phyloP scores from a whole-genome alignment of 1,140 invertebrate genomes.

The Drosophila sechellia region DNA sequence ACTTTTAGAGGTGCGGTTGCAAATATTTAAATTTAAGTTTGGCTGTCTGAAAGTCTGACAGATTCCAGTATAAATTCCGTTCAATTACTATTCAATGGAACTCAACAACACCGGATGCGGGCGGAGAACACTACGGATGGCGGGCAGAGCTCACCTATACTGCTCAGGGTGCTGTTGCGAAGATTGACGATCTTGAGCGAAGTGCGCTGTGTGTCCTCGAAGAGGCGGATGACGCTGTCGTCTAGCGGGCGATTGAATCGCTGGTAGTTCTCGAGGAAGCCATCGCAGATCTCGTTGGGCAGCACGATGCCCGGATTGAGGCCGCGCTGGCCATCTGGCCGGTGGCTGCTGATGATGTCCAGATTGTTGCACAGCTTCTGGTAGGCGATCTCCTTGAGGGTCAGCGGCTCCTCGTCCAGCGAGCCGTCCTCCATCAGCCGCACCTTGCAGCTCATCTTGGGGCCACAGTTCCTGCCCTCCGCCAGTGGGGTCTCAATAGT shows the following conservation, averaged over 20 bases:
- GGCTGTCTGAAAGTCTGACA: background rate
- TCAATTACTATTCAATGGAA: background rate
- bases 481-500: conserved; percentile 31
- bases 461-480: conserved; percentile 7
- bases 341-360: conserved; percentile 86
- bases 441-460: conserved; percentile 83
- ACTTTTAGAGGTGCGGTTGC: background rate
- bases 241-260: conserved; percentile 86
- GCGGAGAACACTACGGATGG: background rate
- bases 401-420: conserved; percentile 81
- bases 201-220: conserved; percentile 88
- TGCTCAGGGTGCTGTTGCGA: conserved; percentile 89
- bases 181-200: conserved; percentile 90
- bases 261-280: conserved; percentile 89
- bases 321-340: conserved; percentile 42
- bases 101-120: background rate
- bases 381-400: conserved; percentile 87
- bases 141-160: conserved; percentile 38
- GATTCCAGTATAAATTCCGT: background rate
- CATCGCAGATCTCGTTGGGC: conserved; percentile 85
- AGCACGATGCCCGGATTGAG: conserved; percentile 67
- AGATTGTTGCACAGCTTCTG: conserved; percentile 88
- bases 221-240: conserved; percentile 90
- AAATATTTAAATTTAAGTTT: background rate
- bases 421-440: conserved; percentile 82